Evolutionary conservation across 2,888 invertebrate genomes (phyloP).

Genomic region (Sabellastarte sp.): DNA sequence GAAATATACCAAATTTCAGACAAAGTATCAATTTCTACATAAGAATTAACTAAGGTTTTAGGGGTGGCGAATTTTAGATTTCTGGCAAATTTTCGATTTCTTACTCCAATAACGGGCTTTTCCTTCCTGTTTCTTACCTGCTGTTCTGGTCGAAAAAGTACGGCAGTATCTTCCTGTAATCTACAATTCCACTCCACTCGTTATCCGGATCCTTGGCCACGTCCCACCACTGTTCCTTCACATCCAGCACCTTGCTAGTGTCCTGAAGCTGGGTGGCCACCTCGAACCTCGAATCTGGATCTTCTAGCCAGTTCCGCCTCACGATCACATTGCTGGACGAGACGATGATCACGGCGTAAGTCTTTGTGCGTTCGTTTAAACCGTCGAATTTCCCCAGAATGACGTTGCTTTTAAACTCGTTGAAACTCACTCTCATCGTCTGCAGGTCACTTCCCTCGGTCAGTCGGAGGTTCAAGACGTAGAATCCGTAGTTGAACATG

Average conservation of each 20-base stretch:
- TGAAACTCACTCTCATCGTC: constrained; percentile 79
- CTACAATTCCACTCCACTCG: constrained; percentile 15
- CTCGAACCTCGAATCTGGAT: constrained; percentile 87
- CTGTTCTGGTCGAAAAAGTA: constrained; percentile 53
- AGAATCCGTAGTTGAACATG: constrained; percentile 81
- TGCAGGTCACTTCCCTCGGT: constrained; percentile 85
- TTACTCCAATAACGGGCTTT: too few species aligned
- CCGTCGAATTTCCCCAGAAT: constrained; percentile 78
- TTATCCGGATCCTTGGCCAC: constrained; percentile 24
- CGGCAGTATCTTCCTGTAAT: constrained; percentile 20
- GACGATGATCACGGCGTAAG: constrained; percentile 88
- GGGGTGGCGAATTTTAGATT: too few species aligned
- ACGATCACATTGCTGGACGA: constrained; percentile 87
- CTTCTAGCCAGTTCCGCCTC: constrained; percentile 86
- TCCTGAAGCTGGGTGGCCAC: constrained; percentile 93
- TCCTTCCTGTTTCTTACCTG: too few species aligned
- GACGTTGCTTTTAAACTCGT: constrained; percentile 81
- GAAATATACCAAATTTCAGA: too few species aligned
- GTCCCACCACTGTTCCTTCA: constrained; percentile 92
- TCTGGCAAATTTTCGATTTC: too few species aligned
- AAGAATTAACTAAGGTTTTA: too few species aligned
- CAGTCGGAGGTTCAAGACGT: constrained; percentile 82
- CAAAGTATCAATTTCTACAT: too few species aligned
- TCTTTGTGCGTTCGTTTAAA: constrained; percentile 84
- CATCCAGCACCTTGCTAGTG: constrained; percentile 72